These are phyloP conservation scores for Dynastes tityus DNA, from an alignment of 2,888 invertebrate species.

Conservation along the genomic window DNA sequence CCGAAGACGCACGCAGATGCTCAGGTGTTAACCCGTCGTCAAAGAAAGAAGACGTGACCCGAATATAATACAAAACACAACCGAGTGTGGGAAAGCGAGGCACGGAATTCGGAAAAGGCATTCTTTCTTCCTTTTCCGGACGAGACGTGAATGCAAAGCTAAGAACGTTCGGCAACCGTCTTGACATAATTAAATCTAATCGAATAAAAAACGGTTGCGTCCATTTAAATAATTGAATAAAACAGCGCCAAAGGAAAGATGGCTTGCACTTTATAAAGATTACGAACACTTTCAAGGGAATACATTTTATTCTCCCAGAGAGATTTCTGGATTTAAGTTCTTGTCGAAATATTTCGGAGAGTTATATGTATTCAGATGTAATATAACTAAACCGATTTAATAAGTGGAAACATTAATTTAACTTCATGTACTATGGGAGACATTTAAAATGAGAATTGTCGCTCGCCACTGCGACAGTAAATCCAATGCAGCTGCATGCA, in stretches of 20 bases:
- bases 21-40: slow-evolving; percentile 25
- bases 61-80: slow-evolving; percentile 7
- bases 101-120: not conserved
- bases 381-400: too few species aligned
- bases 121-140: slow-evolving; percentile 4
- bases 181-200: slow-evolving; percentile 43
- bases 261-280: not conserved
- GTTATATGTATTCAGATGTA: too few species aligned
- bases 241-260: not conserved
- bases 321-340: not conserved
- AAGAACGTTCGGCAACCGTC: slow-evolving; percentile 1
- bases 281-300: not conserved
- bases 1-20: slow-evolving; percentile 7
- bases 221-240: slow-evolving; percentile 39
- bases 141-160: not conserved
- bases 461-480: too few species aligned
- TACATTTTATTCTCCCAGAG: slow-evolving; percentile 10
- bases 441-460: too few species aligned
- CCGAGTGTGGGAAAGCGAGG: not conserved
- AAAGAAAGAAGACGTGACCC: slow-evolving; percentile 19
- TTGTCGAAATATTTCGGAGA: too few species aligned
- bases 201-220: slow-evolving; percentile 30
- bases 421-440: too few species aligned
- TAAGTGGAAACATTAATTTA: too few species aligned
- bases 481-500: too few species aligned